Percentiles rank a stretch among this genome's conserved stretches.
Conservation (phyloP, 2,888 invertebrate species). For the Rhagonycha fulva region DNA sequence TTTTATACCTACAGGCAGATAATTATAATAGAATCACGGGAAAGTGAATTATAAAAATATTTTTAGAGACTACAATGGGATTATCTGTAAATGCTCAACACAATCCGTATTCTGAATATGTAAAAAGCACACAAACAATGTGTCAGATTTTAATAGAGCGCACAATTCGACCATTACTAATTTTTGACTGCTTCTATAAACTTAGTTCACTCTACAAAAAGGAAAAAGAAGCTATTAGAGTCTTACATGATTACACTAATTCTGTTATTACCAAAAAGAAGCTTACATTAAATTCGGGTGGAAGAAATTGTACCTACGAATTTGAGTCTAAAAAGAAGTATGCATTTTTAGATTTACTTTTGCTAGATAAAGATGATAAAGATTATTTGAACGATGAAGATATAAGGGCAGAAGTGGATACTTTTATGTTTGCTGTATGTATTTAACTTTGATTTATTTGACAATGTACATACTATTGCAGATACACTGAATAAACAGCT, state of each 20-base stretch:
- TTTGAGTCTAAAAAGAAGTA: conserved; percentile 64
- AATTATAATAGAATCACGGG: too few species aligned
- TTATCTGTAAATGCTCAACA: conserved; percentile 72
- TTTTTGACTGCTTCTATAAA: conserved; percentile 55
- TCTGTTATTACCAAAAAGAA: conserved; percentile 58
- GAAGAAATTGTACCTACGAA: conserved; percentile 9
- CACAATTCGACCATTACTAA: conserved; percentile 54
- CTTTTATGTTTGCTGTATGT: conserved; percentile 72
- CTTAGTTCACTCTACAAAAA: conserved; percentile 60
- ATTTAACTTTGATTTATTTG: not conserved
- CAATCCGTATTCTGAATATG: conserved; percentile 70
- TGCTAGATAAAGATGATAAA: conserved; percentile 62
- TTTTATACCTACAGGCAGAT: too few species aligned
- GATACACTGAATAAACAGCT: too few species aligned
- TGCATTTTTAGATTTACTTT: conserved; percentile 69
- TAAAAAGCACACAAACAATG: conserved; percentile 66
- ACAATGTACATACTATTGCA: too few species aligned
- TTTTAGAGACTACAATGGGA: conserved; percentile 84
- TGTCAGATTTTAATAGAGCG: conserved; percentile 41
- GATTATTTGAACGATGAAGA: conserved; percentile 60
- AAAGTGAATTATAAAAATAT: not conserved
- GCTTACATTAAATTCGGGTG: conserved; percentile 32
- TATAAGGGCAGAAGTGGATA: conserved; percentile 72
- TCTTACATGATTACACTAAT: conserved; percentile 60
- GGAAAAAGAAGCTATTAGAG: conserved; percentile 56